Base-by-base conservation (phyloP, 2,797 vertebrate species). In the Botia almorhae region DNA sequence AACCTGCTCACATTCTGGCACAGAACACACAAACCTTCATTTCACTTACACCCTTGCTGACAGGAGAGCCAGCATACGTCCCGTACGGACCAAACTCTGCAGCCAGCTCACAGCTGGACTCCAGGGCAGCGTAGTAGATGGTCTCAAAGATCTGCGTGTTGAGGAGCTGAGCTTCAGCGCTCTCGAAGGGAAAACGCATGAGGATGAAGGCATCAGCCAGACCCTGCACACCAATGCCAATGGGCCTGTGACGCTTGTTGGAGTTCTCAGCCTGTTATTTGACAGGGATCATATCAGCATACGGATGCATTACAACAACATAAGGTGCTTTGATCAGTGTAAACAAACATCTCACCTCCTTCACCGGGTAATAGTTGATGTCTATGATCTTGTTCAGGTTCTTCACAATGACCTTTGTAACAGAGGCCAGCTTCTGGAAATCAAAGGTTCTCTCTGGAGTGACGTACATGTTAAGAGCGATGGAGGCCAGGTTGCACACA, bases 381-480 rank as follows among this genome's bases (percentile, higher is more conserved):
- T 99, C 96, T 0, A 99, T 99, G 84, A 99, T 96, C 90, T 97
- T 97, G 91, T 99, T 99, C 76, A 99, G 91, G 89, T 99, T 99
- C 55, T 91, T 90, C 39, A 99, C 97, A 0, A 98, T 94, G 12
- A 98, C 98, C 83, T 95, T 96, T 39, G 97, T 98, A 82, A 99
- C 98, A 0, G 90, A 86, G 0, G 94, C 94, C 68, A 99, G 89
- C 80, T 96, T 98, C 63, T 94, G 83, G 88, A 99, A 99, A 85
- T 99, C 96, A 0, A 92, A 99, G 0, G 93, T 97, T 65, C 93
- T 94, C 81, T 99, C 97, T 0, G 95, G 69, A 0, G 96, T 98
- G 84, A 98, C 96, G 0, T 97, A 99, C 98, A 99, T 98, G 89
- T 99, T 99, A 56, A 99, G 92, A 0, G 98, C 98, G 0, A 99